A percentile compares a stretch with the other conserved stretches of the same genome.
phyloP scores from a whole-genome alignment of 2,797 vertebrate genomes.

The Spinus olivaceus region DNA sequence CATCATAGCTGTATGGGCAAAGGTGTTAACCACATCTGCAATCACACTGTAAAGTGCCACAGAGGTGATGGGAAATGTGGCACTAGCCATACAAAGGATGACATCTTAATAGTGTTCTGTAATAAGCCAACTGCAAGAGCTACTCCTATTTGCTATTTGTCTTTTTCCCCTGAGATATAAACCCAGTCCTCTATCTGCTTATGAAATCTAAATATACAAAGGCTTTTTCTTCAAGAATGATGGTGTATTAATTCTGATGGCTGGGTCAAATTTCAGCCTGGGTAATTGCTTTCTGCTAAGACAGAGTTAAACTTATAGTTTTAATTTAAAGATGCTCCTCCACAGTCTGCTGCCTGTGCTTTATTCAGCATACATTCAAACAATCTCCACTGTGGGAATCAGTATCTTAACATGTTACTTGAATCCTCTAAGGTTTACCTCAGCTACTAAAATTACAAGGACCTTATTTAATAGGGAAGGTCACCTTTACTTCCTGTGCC shows the following conservation, averaged over 20 bases:
- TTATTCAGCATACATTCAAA: neutral
- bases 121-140: conserved; percentile 22
- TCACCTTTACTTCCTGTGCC: neutral
- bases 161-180: conserved; percentile 12
- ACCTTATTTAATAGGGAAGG: neutral
- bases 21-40: conserved; percentile 21
- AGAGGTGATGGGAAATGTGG: neutral
- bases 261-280: conserved; percentile 23
- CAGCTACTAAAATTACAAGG: neutral
- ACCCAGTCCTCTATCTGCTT: conserved; percentile 7
- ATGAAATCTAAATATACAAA: conserved; percentile 58
- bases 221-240: neutral
- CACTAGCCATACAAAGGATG: neutral
- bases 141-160: conserved; percentile 5
- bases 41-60: neutral
- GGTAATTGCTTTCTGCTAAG: conserved; percentile 52
- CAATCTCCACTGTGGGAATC: neutral
- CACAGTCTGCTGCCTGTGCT: neutral
- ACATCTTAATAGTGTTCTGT: conserved; percentile 24
- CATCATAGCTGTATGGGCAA: neutral
- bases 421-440: neutral
- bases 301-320: conserved; percentile 24
- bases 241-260: neutral
- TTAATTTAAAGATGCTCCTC: conserved; percentile 35
- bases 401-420: neutral